phyloP scores from a whole-genome alignment of 2,888 invertebrate species.

The Nemapogon koenigi region DNA sequence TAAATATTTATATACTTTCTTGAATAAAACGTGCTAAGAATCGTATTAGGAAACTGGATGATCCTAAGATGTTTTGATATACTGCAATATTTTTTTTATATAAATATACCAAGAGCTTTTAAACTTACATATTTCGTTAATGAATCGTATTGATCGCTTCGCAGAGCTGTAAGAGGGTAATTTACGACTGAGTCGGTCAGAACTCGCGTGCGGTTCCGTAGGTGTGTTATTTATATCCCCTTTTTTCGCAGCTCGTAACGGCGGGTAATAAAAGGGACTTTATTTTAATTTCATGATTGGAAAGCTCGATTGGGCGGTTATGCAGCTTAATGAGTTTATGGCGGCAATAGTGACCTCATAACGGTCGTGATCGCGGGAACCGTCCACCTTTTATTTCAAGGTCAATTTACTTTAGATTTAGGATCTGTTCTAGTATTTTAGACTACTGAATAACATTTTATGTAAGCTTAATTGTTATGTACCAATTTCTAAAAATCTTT shows the following conservation, averaged over 20 bases:
- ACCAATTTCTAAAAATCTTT: too few relatives aligned
- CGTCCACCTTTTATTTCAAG: conserved; percentile 30
- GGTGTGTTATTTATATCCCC: conserved; percentile 64
- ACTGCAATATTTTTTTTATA: too few relatives aligned
- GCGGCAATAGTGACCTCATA: conserved; percentile 41
- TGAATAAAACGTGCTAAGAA: too few relatives aligned
- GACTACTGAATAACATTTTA: background rate
- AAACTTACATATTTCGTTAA: conserved; percentile 48
- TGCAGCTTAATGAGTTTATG: conserved; percentile 62
- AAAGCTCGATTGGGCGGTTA: conserved; percentile 62
- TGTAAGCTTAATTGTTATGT: too few relatives aligned
- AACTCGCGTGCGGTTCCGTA: conserved; percentile 51
- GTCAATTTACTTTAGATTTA: conserved; percentile 12
- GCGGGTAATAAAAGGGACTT: conserved; percentile 57
- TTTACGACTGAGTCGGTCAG: conserved; percentile 45
- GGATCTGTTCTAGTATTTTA: background rate
- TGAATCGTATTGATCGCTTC: conserved; percentile 55
- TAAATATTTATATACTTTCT: too few relatives aligned
- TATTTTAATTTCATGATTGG: conserved; percentile 65
- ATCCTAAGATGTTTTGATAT: too few relatives aligned
- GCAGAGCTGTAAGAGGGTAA: conserved; percentile 48
- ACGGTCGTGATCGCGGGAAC: conserved; percentile 37
- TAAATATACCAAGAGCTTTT: background rate
- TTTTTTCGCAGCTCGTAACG: conserved; percentile 66
- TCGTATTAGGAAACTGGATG: too few relatives aligned